Conservation (phyloP, 2,888 invertebrate species). For the Acleris holmiana region DNA sequence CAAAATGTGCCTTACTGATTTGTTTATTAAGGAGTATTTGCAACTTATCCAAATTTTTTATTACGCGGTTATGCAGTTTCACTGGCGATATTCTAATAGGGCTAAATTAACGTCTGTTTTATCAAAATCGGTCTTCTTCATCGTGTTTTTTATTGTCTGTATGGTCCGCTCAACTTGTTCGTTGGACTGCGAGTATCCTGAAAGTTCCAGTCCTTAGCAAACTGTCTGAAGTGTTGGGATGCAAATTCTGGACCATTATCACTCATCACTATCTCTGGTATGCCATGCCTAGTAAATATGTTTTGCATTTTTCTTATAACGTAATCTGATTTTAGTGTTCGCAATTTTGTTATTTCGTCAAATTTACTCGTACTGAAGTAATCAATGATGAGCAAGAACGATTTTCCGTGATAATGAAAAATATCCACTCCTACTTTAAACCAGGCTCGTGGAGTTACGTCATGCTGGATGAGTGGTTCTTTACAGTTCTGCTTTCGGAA, state of each 20-base stretch:
- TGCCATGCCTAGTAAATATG: neutral
- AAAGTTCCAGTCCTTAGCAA: no score
- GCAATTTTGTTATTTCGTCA: neutral
- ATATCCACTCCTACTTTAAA: no score
- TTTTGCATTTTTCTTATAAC: neutral
- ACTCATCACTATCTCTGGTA: conserved; percentile 4
- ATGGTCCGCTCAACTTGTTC: conserved; percentile 4
- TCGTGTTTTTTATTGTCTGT: conserved; percentile 13
- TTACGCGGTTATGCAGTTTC: no score
- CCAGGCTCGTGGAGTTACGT: neutral
- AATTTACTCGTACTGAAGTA: conserved; percentile 6
- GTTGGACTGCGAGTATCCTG: no score
- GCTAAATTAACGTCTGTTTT: conserved; percentile 11
- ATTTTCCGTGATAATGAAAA: neutral
- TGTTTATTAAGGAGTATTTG: no score
- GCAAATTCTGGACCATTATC: conserved; percentile 7
- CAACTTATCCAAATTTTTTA: no score
- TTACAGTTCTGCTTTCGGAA: conserved; percentile 6
- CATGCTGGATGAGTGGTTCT: conserved; percentile 4
- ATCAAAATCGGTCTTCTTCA: conserved; percentile 13
- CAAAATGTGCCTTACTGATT: no score
- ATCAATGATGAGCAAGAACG: neutral
- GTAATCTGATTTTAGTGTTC: no score
- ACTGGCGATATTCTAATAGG: conserved; percentile 10
- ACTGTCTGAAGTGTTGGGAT: no score